These are phyloP conservation scores for Chaunax sp. DNA, from an alignment of 2,797 vertebrate genomes.

Conservation along the genomic window DNA sequence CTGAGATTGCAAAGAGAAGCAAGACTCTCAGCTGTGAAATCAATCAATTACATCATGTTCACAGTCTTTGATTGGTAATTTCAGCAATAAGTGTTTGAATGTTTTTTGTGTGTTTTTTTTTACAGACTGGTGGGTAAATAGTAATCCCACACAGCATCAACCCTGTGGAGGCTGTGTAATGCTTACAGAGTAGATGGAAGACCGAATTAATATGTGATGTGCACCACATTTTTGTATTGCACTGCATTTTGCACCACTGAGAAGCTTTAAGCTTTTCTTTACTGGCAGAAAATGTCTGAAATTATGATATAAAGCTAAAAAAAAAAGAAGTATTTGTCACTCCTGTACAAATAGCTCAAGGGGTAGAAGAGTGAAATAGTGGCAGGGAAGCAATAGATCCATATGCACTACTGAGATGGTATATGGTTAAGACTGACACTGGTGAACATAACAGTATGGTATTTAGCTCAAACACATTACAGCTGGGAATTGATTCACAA, in stretches of 20 bases:
- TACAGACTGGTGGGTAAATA: background rate
- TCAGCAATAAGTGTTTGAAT: conserved; percentile 9
- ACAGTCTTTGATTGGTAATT: conserved; percentile 19
- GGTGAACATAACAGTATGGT: conserved; percentile 11
- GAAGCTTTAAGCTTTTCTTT: conserved; percentile 22
- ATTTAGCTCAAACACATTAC: conserved; percentile 30
- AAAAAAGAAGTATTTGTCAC: conserved; percentile 5
- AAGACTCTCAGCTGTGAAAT: conserved; percentile 36
- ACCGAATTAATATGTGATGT: conserved; percentile 10
- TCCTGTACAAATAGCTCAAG: conserved; percentile 27
- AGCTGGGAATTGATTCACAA: conserved; percentile 51
- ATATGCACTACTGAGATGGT: conserved; percentile 1
- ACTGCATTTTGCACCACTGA: conserved; percentile 22
- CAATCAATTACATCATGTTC: conserved; percentile 20
- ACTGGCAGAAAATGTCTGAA: conserved; percentile 15
- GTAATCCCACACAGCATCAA: conserved; percentile 7
- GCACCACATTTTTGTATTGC: conserved; percentile 7
- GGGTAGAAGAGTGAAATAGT: conserved; percentile 13
- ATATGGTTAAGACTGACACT: conserved; percentile 4
- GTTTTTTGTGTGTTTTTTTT: background rate
- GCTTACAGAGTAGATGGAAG: conserved; percentile 32
- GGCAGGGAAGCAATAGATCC: conserved; percentile 10
- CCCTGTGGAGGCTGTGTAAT: conserved; percentile 10
- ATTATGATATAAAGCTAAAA: conserved; percentile 10
- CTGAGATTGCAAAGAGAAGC: background rate